These are phyloP conservation scores for Elaeidobius kamerunicus DNA, from an alignment of 2,888 invertebrate genomes.

Conservation along the genomic window DNA sequence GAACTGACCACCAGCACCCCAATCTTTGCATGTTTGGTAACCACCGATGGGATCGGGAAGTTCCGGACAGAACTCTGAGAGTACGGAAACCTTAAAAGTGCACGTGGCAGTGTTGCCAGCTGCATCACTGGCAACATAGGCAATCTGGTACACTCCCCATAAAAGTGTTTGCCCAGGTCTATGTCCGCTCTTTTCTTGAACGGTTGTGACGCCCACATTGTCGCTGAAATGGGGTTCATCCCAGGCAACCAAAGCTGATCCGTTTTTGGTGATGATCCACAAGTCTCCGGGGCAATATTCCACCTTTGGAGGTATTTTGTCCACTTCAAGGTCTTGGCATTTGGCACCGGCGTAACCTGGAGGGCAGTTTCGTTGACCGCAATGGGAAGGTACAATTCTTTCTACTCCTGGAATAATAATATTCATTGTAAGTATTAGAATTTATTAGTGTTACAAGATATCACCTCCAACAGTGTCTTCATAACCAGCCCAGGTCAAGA, in stretches of 20 bases:
- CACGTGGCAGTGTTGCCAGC: conserved; percentile 91
- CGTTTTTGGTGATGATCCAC: conserved; percentile 91
- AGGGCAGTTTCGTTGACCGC: conserved; percentile 85
- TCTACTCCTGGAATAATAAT: conserved; percentile 57
- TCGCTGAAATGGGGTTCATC: conserved; percentile 90
- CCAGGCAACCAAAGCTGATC: conserved; percentile 87
- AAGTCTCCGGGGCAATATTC: conserved; percentile 91
- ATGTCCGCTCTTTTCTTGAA: conserved; percentile 83
- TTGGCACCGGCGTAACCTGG: conserved; percentile 82
- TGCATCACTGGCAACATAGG: conserved; percentile 90
- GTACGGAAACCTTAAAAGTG: conserved; percentile 63
- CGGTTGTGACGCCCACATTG: conserved; percentile 75
- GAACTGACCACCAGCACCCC: conserved; percentile 95
- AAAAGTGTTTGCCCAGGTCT: conserved; percentile 82
- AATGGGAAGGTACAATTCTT: conserved; percentile 85
- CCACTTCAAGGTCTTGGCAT: conserved; percentile 67
- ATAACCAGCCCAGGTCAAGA: conserved; percentile 92
- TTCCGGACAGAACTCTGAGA: conserved; percentile 89
- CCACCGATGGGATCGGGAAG: conserved; percentile 89
- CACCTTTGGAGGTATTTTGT: conserved; percentile 72
- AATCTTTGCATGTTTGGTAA: conserved; percentile 86
- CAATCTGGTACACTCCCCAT: conserved; percentile 91
- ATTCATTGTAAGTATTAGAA: too few species aligned
- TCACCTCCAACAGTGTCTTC: conserved; percentile 79
- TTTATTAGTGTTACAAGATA: too few species aligned